Evolutionary conservation across 2,888 invertebrate genomes (phyloP).

Genomic region (Crepidodera aurea): DNA sequence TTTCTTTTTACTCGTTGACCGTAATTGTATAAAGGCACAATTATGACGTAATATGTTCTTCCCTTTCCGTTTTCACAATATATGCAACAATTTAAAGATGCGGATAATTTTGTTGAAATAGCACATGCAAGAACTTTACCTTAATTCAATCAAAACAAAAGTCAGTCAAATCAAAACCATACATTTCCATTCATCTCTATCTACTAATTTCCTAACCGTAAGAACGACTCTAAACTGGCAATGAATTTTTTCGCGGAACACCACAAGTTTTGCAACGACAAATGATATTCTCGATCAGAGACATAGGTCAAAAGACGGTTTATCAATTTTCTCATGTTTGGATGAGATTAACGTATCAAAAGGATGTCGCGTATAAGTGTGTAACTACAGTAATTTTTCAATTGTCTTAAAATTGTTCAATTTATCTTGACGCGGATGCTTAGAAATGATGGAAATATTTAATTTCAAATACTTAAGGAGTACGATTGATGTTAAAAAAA

Average conservation of each 20-base stretch:
- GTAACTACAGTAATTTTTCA: slow-evolving; percentile 37
- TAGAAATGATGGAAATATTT: neutral
- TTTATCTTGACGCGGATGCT: slow-evolving; percentile 21
- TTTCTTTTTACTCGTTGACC: too few relatives aligned
- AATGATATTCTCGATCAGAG: slow-evolving; percentile 12
- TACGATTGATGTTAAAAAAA: neutral
- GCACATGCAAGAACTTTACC: neutral
- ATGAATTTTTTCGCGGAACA: slow-evolving; percentile 17
- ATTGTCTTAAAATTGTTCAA: slow-evolving; percentile 38
- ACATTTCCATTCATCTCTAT: neutral
- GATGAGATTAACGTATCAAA: neutral
- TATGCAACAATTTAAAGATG: too few relatives aligned
- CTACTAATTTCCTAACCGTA: neutral
- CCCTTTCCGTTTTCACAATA: too few relatives aligned
- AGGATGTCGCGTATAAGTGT: slow-evolving; percentile 33
- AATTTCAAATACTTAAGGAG: too few relatives aligned
- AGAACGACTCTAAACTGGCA: neutral
- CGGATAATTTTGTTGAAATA: too few relatives aligned
- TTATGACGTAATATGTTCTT: too few relatives aligned
- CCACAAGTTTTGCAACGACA: slow-evolving; percentile 1
- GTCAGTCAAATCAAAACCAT: neutral
- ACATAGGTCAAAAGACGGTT: slow-evolving; percentile 14
- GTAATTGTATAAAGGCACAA: too few relatives aligned
- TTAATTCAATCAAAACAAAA: neutral
- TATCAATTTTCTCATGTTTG: slow-evolving; percentile 13